Base-by-base conservation (phyloP, 2,797 vertebrate genomes). In the Adrianichthys oophorus region DNA sequence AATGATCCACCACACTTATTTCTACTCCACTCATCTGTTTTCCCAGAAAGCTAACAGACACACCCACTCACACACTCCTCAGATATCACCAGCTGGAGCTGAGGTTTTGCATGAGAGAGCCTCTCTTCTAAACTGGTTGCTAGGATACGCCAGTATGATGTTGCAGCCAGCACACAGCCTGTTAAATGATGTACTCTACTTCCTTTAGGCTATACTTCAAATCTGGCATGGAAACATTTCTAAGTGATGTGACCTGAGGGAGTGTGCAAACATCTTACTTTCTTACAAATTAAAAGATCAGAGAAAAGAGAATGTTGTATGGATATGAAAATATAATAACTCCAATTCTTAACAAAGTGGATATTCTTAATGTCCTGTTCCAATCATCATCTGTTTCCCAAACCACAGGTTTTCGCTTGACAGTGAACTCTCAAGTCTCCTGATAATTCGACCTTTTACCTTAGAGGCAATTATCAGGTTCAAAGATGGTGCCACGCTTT, bases 21-120 rank as follows among this genome's bases (percentile, higher is more conserved):
- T 82, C 75, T 82, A 82, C 80, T 79, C 81, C 61, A 81, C 65
- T 79, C 74, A 86, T 88, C 79, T 69, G 83, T 89, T 84, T 88
- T 69, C 72, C 61, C 61, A 69, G 70, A 65, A 64, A 75, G 59
- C 72, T 62, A 54, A 69, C 50, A 58, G 21, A 72, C 70, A 67
- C 62, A 66, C 60, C 47, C 54, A 23, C 41, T 49, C 55, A 63
- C 53, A 41, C 53, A 32, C 76, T 68, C 75, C 70, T 72, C 73
- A 62, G 79, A 85, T 78, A 85, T 80, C 80, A 80, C 72, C 80
- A 82, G 82, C 84, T 86, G 80, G 79, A 86, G 80, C 80, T 76
- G 67, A 79, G 70, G 83, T 83, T 68, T 72, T 82, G 83, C 85
- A 72, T 80, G 73, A 86, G 71, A 41, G 59, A 86, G 70, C 72